phyloP scores from a whole-genome alignment of 2,113 vertebrate species.

The Hydrolagus affinis region DNA sequence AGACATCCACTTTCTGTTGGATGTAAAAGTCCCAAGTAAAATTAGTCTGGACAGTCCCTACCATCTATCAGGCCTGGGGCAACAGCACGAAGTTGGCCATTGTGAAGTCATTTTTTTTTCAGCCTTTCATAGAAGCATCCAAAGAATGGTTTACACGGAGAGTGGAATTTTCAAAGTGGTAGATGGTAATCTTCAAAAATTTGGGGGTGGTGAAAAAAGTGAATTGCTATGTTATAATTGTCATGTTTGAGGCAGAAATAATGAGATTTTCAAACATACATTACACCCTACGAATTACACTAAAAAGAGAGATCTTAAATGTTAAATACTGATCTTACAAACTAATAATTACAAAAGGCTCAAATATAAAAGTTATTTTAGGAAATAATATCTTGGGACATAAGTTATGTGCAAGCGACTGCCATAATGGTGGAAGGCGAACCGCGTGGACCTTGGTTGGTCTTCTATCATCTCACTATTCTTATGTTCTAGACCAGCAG shows the following conservation, averaged over 20 bases:
- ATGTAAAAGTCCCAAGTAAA: neutral
- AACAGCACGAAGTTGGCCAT: neutral
- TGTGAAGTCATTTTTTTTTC: too few relatives aligned
- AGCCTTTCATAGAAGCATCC: neutral
- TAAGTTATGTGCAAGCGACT: too few relatives aligned
- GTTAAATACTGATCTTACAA: neutral
- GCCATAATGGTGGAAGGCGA: too few relatives aligned
- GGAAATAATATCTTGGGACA: too few relatives aligned
- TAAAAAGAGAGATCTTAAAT: neutral
- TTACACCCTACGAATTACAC: too few relatives aligned
- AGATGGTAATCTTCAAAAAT: neutral
- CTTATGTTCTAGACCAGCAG: too few relatives aligned
- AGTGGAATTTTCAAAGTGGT: neutral
- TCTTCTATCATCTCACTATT: too few relatives aligned
- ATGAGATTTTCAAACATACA: too few relatives aligned
- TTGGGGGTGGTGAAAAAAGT: neutral
- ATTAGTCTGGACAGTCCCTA: neutral
- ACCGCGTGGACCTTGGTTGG: too few relatives aligned
- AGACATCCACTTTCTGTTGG: neutral
- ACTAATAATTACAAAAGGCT: too few relatives aligned
- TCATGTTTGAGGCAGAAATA: too few relatives aligned
- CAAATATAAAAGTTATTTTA: too few relatives aligned
- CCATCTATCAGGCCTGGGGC: neutral
- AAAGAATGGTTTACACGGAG: neutral
- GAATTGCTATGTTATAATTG: neutral